Conservation (phyloP, 2,797 vertebrate genomes). For the Lerista edwardsae region DNA sequence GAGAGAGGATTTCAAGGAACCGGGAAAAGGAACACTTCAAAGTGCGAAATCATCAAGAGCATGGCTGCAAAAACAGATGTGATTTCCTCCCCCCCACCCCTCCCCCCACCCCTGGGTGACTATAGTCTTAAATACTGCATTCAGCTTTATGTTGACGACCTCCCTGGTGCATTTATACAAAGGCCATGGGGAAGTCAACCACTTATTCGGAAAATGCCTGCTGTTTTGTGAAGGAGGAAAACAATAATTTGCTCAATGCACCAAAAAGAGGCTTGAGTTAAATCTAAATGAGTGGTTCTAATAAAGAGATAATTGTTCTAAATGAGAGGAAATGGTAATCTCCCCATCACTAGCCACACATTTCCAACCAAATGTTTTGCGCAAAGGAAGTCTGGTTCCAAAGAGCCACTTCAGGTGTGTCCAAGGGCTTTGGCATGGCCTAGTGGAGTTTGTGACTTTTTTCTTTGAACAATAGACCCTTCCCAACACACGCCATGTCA, state of each 20-base stretch:
- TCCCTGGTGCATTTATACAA: accelerated
- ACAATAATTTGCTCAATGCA: constrained; percentile 34
- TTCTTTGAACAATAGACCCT: constrained; percentile 10
- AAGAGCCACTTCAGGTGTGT: background rate
- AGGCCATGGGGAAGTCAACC: constrained; percentile 19
- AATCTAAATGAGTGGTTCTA: constrained; percentile 33
- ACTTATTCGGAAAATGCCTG: constrained; percentile 6
- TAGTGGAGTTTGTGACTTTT: background rate
- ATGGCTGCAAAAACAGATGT: constrained; percentile 30
- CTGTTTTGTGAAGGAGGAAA: constrained; percentile 24
- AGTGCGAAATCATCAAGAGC: background rate
- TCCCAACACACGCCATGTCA: background rate
- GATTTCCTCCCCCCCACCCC: background rate
- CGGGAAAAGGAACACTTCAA: constrained; percentile 30
- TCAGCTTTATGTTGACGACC: background rate
- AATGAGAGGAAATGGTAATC: constrained; percentile 30
- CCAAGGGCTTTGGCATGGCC: background rate
- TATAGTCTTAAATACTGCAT: constrained; percentile 11
- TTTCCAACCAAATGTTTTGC: constrained; percentile 19
- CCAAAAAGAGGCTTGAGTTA: constrained; percentile 2
- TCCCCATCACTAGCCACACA: background rate
- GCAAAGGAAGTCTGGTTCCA: background rate
- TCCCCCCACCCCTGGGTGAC: background rate
- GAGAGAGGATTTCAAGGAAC: constrained; percentile 20
- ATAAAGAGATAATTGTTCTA: constrained; percentile 14